Evolutionary conservation across 2,888 invertebrate genomes (phyloP).

Genomic region (Apodemia zela): DNA sequence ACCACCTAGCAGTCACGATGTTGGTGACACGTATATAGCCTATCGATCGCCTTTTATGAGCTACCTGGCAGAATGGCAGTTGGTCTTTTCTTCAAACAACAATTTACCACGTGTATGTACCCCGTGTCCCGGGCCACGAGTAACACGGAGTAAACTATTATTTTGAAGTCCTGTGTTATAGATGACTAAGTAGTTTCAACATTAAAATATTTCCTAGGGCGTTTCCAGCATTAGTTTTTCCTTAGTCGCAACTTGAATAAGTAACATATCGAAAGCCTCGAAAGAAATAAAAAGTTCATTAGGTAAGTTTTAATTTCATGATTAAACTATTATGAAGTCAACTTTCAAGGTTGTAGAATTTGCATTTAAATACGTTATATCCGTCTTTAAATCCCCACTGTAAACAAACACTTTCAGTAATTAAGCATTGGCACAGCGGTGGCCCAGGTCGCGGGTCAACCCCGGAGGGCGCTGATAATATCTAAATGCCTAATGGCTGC

Average conservation of each 20-base stretch:
- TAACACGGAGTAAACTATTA: too few relatives aligned
- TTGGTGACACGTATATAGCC: too few relatives aligned
- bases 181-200: too few relatives aligned
- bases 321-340: slow-evolving; percentile 24
- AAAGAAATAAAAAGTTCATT: background rate
- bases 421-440: slow-evolving; percentile 71
- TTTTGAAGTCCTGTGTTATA: too few relatives aligned
- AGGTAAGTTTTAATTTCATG: background rate
- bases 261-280: background rate
- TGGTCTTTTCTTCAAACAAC: too few relatives aligned
- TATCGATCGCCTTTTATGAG: too few relatives aligned
- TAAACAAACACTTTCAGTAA: slow-evolving; percentile 74
- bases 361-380: slow-evolving; percentile 14
- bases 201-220: too few relatives aligned
- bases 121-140: too few relatives aligned
- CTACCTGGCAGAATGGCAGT: too few relatives aligned
- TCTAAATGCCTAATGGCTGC: slow-evolving; percentile 82
- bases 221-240: too few relatives aligned
- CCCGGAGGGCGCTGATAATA: slow-evolving; percentile 75
- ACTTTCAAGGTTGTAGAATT: slow-evolving; percentile 29
- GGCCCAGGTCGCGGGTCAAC: slow-evolving; percentile 72
- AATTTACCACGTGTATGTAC: too few relatives aligned
- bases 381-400: slow-evolving; percentile 32
- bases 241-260: background rate
- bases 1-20: too few relatives aligned